Evolutionary conservation across 2,797 vertebrate genomes (phyloP).

Genomic region (Lateolabrax maculatus): DNA sequence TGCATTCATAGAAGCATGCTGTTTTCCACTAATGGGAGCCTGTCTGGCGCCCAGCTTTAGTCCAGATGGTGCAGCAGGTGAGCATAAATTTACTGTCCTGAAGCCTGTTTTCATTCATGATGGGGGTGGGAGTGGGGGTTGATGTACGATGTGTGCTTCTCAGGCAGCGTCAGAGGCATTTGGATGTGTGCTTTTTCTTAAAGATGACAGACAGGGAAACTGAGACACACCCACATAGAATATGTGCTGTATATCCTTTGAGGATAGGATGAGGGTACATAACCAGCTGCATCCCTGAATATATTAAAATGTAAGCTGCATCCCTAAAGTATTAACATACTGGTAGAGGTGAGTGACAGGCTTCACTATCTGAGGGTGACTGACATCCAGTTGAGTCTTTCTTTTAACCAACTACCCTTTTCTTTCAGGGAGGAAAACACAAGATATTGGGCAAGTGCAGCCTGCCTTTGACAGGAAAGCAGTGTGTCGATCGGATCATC

Average conservation of each 20-base stretch:
- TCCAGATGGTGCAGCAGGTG: constrained; percentile 83
- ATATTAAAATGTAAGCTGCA: constrained; percentile 12
- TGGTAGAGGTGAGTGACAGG: constrained; percentile 1
- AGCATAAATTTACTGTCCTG: constrained; percentile 68
- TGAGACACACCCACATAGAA: constrained; percentile 14
- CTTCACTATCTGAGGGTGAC: background rate
- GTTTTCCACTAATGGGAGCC: constrained; percentile 67
- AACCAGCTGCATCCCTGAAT: constrained; percentile 37
- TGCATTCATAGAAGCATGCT: constrained; percentile 61
- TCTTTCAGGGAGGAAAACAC: constrained; percentile 92
- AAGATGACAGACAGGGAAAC: constrained; percentile 31
- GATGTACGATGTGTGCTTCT: constrained; percentile 41
- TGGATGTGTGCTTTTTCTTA: constrained; percentile 22
- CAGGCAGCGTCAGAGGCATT: constrained; percentile 23
- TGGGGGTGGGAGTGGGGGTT: background rate
- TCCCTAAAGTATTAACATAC: constrained; percentile 10
- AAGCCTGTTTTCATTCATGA: constrained; percentile 73
- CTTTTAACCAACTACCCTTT: constrained; percentile 10
- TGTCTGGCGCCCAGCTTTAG: constrained; percentile 67
- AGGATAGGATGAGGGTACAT: constrained; percentile 9
- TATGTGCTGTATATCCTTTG: constrained; percentile 9
- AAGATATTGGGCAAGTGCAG: constrained; percentile 96
- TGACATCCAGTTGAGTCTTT: background rate
- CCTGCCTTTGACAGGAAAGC: constrained; percentile 95
- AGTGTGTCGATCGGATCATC: constrained; percentile 97